A percentile compares a stretch with the other conserved stretches of the same genome.
Conservation (phyloP, 2,113 vertebrate species). For the Sorex fumeus region DNA sequence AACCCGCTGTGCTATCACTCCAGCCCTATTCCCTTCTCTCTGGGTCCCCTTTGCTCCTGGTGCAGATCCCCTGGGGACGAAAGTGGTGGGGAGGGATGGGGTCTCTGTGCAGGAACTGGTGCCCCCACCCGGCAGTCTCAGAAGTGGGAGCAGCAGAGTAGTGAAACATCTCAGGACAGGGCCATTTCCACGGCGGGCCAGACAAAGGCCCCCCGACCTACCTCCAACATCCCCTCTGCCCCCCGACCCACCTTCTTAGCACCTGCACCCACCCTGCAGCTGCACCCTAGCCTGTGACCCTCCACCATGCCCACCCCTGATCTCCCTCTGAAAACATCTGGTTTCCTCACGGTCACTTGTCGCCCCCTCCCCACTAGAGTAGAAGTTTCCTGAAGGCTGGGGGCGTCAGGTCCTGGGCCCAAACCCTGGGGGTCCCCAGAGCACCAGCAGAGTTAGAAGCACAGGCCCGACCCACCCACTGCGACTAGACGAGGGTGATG, state of each 20-base stretch:
- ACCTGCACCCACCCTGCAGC: neutral
- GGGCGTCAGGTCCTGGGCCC: neutral
- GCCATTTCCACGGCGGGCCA: neutral
- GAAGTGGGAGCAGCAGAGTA: neutral
- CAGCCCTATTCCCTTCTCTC: too few species aligned
- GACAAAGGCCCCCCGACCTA: neutral
- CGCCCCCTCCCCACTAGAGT: neutral
- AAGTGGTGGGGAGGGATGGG: too few species aligned
- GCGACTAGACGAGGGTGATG: too few species aligned
- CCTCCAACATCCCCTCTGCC: neutral
- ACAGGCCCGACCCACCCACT: too few species aligned
- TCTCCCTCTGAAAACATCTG: conserved; percentile 8
- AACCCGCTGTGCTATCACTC: too few species aligned
- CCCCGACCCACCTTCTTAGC: too few species aligned
- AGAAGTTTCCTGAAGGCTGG: neutral
- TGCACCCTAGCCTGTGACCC: neutral
- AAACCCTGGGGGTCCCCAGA: too few species aligned
- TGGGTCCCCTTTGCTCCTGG: neutral
- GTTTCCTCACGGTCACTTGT: neutral
- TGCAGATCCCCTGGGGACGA: neutral
- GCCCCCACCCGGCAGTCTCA: neutral
- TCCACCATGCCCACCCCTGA: too few species aligned
- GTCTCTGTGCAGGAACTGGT: too few species aligned
- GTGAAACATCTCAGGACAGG: neutral
- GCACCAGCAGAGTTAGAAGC: too few species aligned